Evolutionary conservation across 2,113 vertebrate genomes (phyloP), one percentile per base, ranked within the genome.

Genomic region (Sylvietta virens): DNA sequence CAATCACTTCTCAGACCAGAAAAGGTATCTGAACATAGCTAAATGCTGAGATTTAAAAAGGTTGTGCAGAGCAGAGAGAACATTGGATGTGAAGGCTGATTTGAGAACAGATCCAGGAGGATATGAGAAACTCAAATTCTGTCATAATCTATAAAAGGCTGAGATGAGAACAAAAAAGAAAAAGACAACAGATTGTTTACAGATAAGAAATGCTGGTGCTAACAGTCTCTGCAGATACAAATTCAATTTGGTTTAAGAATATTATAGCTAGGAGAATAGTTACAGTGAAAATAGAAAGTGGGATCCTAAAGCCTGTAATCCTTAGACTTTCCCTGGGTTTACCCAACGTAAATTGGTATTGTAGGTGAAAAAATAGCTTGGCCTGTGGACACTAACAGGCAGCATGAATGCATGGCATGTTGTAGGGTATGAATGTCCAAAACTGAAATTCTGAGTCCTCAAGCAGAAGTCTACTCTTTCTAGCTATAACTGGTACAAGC

Each of bases 11-110:
- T 81, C 60, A 78, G 61, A 80, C 67, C 64, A 74, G 88, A 51
- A 92, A 95, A 92, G 18, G 76, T 61, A 88, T n/a, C 28, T 82
- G 76, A 92, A 86, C 57, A 86, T 8, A 81, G 56, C 19, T 86
- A 69, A 90, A 89, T 33, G 56, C 15, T 65, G 72, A 81, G 53
- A 88, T 70, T 35, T 35, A 51, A 44, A 44, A 74, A 84, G 44
- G 11, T 15, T 45, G 19, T 62, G 40, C 65, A 86, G 45, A 81
- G 50, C 24, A 24, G 50, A 69, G 14, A 93, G 71, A 73, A 72
- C 37, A 88, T 13, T 78, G 56, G 30, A 86, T 92, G 53, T 81
- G 60, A 92, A 91, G 13, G 15, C 28, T 88, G 26, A 13, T 73
- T 88, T 91, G 86, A 65, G 56, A 94, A 50, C 56, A 62, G 2